Base-by-base conservation (phyloP, 1,140 invertebrate genomes). In the Cecropterus lyciades region DNA sequence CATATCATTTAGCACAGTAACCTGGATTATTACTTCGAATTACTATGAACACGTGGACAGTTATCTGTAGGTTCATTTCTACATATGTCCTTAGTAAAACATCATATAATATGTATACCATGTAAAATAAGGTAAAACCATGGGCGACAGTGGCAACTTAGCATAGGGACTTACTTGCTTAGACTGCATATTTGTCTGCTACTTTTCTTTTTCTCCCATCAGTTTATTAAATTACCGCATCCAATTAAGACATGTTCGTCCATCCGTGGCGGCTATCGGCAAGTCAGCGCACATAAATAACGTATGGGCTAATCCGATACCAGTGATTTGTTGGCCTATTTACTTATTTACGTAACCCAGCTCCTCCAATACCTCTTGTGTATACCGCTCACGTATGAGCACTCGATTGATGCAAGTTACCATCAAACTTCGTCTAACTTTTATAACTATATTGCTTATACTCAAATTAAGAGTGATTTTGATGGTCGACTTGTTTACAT, bases 281-380 rank as follows among this genome's bases (percentile, higher is more conserved):
- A 69, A 75, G 56, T 80, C 78, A 79, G 77, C 85, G 51, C 63
- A 73, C 83, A 88, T 88, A 87, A 89, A 89, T 89, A 85, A 85
- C 84, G 60, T 79, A 86, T 88, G 79, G 75, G 72, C 75, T 82
- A 85, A 89, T 85, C 84, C 79, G 83, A 89, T 87, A 67, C 72
- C 73, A 67, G 81, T 88, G 85, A 88, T 88, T 86, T 88, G 85
- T 88, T 80, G 79, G 72, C 73, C 79, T 81, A 85, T 88, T 88
- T 86, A 84, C 79, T 83, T 80, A 83, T 78, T 68, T 66, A 45
- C 64, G 56, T 68, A 71, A 66, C 73, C 68, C 67, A 70, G 65
- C 67, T 45, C 62, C 53, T 37, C 4, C 45, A 14, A 27, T 13
- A 43, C 60, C 33, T 40, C 60, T 43, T 51, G 46, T 8, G 16